Conservation (phyloP, 2,113 vertebrate species). For the Phycodurus eques region DNA sequence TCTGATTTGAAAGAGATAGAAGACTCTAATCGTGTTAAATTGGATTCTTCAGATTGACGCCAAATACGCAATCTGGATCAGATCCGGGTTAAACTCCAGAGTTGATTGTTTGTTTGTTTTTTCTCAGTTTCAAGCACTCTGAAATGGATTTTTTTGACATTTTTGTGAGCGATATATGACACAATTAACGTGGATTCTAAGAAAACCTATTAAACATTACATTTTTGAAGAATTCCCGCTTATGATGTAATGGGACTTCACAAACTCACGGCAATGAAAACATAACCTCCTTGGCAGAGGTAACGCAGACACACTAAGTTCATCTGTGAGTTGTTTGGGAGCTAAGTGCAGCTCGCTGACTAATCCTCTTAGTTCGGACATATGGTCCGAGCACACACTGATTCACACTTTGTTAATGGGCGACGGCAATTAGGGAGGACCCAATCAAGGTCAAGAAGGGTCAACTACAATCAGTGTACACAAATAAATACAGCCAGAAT, state of each 20-base stretch:
- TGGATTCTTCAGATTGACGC: too few relatives aligned
- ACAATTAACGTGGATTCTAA: too few relatives aligned
- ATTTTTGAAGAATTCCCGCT: too few relatives aligned
- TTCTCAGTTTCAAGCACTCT: too few relatives aligned
- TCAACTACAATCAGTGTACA: background rate
- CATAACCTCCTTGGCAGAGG: background rate
- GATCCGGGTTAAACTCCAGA: too few relatives aligned
- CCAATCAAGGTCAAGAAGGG: background rate
- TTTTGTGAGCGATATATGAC: too few relatives aligned
- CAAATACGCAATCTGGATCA: too few relatives aligned
- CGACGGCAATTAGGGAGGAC: conserved; percentile 16
- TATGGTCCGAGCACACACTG: conserved; percentile 57
- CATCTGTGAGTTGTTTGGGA: conserved; percentile 33
- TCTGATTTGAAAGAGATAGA: background rate
- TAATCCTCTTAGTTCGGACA: conserved; percentile 72
- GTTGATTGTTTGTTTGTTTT: too few relatives aligned
- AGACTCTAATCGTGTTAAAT: too few relatives aligned
- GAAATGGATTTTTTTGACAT: too few relatives aligned
- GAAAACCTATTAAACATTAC: too few relatives aligned
- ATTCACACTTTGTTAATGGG: conserved; percentile 50
- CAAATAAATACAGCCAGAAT: background rate
- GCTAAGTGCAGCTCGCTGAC: conserved; percentile 20
- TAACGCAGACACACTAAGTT: conserved; percentile 11
- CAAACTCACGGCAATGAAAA: background rate
- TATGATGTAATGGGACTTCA: background rate